Evolutionary conservation across 2,888 invertebrate species (phyloP).

Genomic region (Polydrusus pterygomalis): DNA sequence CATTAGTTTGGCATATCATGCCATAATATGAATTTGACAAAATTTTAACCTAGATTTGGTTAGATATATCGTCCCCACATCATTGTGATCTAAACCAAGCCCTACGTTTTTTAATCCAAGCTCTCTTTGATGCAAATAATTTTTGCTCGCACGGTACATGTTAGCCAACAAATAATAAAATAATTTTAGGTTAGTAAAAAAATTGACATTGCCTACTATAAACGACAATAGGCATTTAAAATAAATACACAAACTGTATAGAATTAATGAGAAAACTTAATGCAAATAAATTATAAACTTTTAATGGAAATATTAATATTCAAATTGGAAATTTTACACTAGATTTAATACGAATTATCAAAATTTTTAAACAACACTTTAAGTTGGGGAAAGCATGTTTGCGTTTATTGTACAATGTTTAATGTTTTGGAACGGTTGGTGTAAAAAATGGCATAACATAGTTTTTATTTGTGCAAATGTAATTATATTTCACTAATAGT

Average conservation of each 20-base stretch:
- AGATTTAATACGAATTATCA: neutral
- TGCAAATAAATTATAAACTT: neutral
- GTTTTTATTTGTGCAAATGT: neutral
- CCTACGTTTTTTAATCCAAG: no score
- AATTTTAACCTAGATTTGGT: no score
- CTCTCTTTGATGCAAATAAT: no score
- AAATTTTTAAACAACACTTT: neutral
- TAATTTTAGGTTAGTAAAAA: no score
- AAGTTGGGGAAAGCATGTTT: conserved; percentile 18
- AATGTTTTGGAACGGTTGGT: conserved; percentile 7
- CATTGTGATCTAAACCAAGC: no score
- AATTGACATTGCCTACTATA: no score
- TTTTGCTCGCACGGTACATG: no score
- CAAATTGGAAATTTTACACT: conserved; percentile 1
- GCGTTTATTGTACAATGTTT: conserved; percentile 11
- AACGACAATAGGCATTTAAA: neutral
- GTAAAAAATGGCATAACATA: conserved; percentile 4
- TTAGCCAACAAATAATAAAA: no score
- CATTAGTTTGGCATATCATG: no score
- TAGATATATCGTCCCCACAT: no score
- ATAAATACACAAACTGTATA: neutral
- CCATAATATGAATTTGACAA: no score
- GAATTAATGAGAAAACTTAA: conserved; percentile 2
- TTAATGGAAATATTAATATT: conserved; percentile 2
- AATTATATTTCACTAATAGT: neutral